Percentiles rank a stretch among this genome's conserved stretches.
phyloP scores from a whole-genome alignment of 2,113 vertebrate genomes.

The Delphinapterus leucas region DNA sequence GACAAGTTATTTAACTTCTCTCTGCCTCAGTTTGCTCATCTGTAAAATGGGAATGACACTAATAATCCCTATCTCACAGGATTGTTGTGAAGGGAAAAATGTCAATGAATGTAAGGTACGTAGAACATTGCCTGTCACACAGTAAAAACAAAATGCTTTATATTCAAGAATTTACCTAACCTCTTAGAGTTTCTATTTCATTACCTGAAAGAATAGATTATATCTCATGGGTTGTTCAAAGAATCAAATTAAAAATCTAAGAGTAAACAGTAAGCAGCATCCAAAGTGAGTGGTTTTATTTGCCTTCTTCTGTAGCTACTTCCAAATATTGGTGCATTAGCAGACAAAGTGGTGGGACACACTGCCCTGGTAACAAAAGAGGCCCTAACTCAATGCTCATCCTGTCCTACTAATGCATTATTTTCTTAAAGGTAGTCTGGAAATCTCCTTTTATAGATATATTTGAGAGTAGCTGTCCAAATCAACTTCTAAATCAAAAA shows the following conservation, averaged over 20 bases:
- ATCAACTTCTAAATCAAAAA: not conserved
- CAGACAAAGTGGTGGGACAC: not conserved
- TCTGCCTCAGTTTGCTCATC: not conserved
- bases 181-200: not conserved
- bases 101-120: not conserved
- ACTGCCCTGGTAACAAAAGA: not conserved
- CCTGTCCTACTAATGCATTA: not conserved
- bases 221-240: not conserved
- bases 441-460: not conserved
- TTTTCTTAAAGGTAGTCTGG: not conserved
- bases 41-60: not conserved
- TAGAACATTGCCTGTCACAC: not conserved
- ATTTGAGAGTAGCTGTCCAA: not conserved
- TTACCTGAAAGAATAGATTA: not conserved
- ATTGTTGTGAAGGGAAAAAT: not conserved
- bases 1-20: not conserved
- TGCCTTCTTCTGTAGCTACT: not conserved
- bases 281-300: not conserved
- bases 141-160: not conserved
- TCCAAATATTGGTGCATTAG: not conserved
- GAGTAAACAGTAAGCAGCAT: not conserved
- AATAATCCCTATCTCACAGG: not conserved
- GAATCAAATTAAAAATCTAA: not conserved
- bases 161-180: not conserved
- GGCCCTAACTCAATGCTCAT: not conserved